Base-by-base conservation (phyloP, 2,888 invertebrate genomes). In the Tachina lurida region DNA sequence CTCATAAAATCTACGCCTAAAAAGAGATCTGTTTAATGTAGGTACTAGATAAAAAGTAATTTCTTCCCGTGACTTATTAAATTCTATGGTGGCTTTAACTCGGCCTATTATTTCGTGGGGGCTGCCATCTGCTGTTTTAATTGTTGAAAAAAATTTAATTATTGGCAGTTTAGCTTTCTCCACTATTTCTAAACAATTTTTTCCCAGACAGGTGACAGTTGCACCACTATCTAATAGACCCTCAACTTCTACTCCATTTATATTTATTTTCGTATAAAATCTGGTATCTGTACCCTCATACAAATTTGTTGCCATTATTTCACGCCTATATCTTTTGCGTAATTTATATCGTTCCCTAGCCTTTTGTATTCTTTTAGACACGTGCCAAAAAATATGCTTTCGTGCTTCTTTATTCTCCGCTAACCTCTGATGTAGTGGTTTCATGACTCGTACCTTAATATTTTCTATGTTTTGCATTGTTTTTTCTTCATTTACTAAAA, bases 1-100 rank as follows among this genome's bases (percentile, higher is more conserved):
- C 17, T 8, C 68, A 77, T 68, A 15, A 77, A 77, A 41, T 77
- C 77, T 17, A 68, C 58, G 0, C 77, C 68, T 41, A 77, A 17
- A 49, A 68, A 77, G 8, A 2, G 67, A 15, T 9, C 77, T 10
- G 13, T 10, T 68, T 12, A 77, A 10, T 1, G 77, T 39, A 1
- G 76, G 76, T 3, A 68, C 60, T 3, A 68, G 10, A 47, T 58
- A 68, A 41, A 77, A 68, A 10, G n/a, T 47, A 1, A 68, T 17
- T 22, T 43, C 31, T 31, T 31, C 31, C 31, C 31, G 31, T 31
- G 31, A 5, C 7, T 45, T 60, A 49, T 77, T 77, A 22, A 68
- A 77, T 4, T 17, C 17, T 12, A 77, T 41, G 0, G 17, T 39
- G 5, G 47, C 47, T 47, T 15, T 47, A 47, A 47, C 12, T 47